Evolutionary conservation across 35 echinoderm and acorn worm genomes (phyloP), one percentile per base, ranked within the genome.

Genomic region (Hemicentrotus pulcherrimus): DNA sequence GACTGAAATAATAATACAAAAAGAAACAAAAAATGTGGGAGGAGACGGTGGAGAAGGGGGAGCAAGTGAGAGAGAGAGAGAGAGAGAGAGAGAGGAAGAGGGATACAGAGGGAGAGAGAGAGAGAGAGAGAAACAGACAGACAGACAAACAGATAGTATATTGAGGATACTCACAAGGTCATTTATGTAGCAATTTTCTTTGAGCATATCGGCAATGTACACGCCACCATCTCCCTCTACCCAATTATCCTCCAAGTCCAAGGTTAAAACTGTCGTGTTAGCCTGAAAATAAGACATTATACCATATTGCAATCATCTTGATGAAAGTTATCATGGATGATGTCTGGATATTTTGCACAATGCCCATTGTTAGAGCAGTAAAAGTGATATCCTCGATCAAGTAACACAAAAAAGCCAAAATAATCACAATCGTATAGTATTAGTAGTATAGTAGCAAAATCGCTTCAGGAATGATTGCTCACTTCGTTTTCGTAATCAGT

Each of bases 121-220:
- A 65, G 11, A 65, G 60, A 22, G 11, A 65, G 60, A 65, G 60
- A 18, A 55, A 11, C 11, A 59, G 10, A 59, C 52, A 16, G 9
- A 11, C 9, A 55, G 48, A 50, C 50, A 55, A 14, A 55, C 50
- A 55, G 50, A 4, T 0, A 55, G 0, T n/a, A n/a, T n/a, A n/a
- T n/a, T n/a, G n/a, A 35, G 18, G 0, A 50, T 50, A 96, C 97
- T 95, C 97, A 99, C 98, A 85, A 99, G 94, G 47, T 98, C 96
- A 95, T 95, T 95, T 47, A 99, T 99, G 85, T 99, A 99, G 91
- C 98, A 99, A 92, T 99, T 99, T 95, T 99, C 98, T 90, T 99
- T 99, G 47, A 99, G 88, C 98, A 99, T 99, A 71, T 99, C 98
- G 31, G 98, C 96, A 70, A 99, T 85, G 86, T 98, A 99, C 19